phyloP scores from a whole-genome alignment of 1,140 invertebrate species.

The Pteromalus puparum region DNA sequence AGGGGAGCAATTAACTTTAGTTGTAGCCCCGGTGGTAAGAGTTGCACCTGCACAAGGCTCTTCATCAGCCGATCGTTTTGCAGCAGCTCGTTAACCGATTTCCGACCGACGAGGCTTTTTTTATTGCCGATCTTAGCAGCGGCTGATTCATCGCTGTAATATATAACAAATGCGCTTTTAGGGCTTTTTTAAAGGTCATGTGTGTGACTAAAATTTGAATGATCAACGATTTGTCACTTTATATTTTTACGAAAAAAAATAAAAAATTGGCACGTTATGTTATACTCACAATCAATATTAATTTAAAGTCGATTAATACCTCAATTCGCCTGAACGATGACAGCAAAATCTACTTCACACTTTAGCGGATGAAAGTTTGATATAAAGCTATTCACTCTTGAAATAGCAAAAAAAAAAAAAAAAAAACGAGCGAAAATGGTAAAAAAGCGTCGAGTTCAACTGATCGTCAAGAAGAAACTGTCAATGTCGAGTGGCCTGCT shows the following conservation, averaged over 20 bases:
- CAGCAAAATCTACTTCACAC: too few relatives aligned
- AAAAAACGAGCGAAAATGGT: background rate
- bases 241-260: too few relatives aligned
- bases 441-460: background rate
- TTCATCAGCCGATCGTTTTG: conserved; percentile 61
- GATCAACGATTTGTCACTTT: too few relatives aligned
- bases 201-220: background rate
- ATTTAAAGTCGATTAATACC: too few relatives aligned
- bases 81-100: conserved; percentile 40
- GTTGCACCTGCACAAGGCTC: conserved; percentile 59
- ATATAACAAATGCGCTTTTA: background rate
- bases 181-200: background rate
- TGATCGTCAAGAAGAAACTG: conserved; percentile 11
- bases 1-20: conserved; percentile 67
- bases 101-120: background rate
- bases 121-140: background rate
- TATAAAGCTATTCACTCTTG: too few relatives aligned
- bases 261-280: too few relatives aligned
- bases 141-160: background rate
- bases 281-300: too few relatives aligned
- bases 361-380: too few relatives aligned
- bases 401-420: background rate
- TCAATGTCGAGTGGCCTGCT: background rate
- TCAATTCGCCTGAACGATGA: too few relatives aligned
- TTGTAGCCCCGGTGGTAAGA: conserved; percentile 66